Percentiles rank a stretch among this genome's conserved stretches.
Conservation (phyloP, 2,797 vertebrate species). For the Dermochelys coriacea region DNA sequence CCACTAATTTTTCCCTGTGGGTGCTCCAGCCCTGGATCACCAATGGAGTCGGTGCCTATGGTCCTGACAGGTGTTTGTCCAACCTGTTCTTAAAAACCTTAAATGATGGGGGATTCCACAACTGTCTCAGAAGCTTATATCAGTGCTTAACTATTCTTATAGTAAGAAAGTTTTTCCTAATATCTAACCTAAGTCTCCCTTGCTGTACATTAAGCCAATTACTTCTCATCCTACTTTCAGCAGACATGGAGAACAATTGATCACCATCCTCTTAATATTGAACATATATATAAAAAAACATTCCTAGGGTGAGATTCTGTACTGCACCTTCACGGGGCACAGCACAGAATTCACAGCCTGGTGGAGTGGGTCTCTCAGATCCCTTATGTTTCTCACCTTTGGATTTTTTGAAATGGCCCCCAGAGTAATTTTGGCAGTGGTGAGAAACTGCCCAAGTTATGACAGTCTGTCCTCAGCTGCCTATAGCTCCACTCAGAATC, state of each 20-base stretch:
- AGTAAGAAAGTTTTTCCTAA: neutral
- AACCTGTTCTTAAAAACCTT: neutral
- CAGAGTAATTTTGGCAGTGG: neutral
- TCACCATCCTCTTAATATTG: neutral
- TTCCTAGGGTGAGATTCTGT: neutral
- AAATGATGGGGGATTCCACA: neutral
- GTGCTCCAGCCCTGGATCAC: too few relatives aligned
- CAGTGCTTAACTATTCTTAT: neutral
- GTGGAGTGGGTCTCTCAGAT: neutral
- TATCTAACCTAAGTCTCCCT: neutral
- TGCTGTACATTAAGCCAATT: neutral
- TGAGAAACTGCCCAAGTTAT: neutral
- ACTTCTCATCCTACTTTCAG: neutral
- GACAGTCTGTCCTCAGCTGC: neutral
- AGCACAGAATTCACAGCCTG: neutral
- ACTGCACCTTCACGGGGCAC: neutral
- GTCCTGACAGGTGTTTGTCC: neutral
- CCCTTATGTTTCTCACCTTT: neutral
- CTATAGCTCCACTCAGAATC: slow-evolving; percentile 51
- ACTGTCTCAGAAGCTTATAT: neutral
- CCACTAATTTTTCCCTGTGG: too few relatives aligned
- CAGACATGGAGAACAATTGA: neutral
- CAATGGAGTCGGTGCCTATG: too few relatives aligned
- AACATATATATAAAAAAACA: neutral
- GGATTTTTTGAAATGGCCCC: neutral